Evolutionary conservation across 2,113 vertebrate species (phyloP).

Genomic region (Coracopsis vasa): DNA sequence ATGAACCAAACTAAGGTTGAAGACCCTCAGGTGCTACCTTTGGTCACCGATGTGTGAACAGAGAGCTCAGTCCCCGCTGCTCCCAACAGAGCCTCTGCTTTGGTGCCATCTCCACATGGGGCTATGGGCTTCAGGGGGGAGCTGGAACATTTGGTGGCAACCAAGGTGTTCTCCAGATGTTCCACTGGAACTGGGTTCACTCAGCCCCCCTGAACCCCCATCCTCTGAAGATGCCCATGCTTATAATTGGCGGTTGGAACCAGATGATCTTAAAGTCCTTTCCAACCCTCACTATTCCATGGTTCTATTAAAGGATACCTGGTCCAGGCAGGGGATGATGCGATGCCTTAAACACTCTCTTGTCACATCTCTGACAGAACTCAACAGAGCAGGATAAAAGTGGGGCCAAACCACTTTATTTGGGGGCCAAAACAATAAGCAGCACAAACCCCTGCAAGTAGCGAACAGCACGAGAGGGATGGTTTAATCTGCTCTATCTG

Average conservation of each 20-base stretch:
- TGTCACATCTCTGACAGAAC: background rate
- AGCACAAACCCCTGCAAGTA: background rate
- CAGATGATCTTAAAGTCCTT: background rate
- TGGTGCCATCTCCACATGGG: rapidly evolving
- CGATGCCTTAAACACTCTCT: rapidly evolving
- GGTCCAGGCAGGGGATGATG: background rate
- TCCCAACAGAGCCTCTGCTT: background rate
- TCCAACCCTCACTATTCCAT: background rate
- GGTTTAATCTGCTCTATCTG: conserved; percentile 17
- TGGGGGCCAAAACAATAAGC: background rate
- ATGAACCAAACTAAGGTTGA: background rate
- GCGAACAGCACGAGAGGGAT: background rate
- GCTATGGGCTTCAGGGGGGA: background rate
- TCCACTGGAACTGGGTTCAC: background rate
- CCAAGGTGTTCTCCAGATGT: background rate
- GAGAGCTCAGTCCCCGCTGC: background rate
- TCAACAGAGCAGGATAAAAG: background rate
- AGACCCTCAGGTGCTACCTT: background rate
- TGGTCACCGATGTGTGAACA: rapidly evolving
- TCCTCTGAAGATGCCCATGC: background rate
- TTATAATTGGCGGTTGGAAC: background rate
- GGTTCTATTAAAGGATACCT: background rate
- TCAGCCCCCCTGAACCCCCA: background rate
- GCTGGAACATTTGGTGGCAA: no score
- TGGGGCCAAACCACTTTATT: background rate